Base-by-base conservation (phyloP, 2,888 invertebrate genomes). In the Cephus pulcher region DNA sequence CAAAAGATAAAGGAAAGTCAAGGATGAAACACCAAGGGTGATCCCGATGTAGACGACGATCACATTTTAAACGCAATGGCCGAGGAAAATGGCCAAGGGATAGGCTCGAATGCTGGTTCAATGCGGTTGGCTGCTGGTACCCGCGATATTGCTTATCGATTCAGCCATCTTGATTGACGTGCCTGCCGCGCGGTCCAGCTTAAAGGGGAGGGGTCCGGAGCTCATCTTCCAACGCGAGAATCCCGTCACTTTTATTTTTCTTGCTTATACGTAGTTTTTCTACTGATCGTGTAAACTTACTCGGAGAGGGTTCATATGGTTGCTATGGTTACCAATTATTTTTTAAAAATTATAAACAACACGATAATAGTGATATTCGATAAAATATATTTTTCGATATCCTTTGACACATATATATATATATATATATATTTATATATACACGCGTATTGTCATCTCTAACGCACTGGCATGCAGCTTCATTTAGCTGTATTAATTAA, bases 111-210 rank as follows among this genome's bases (percentile, higher is more conserved):
- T 9, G 56, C 56, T 56, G 56, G 23, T 56, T 9, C 56, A 56
- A 56, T 23, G 56, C 9, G 23, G 56, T 56, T 56, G 56, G 56
- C 56, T 56, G 56, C 56, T 23, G 56, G 23, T 56, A 23, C 82
- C 85, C 82, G 80, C 83, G 84, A 85, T 87, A 88, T 88, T 86
- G 86, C 86, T 87, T 87, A 87, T 88, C 87, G 87, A 87, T 88
- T 87, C 82, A 79, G 81, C 78, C 75, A 74, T 79, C 83, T 85
- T 84, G 86, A 87, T 84, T 83, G 85, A 85, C 86, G 82, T 82
- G 80, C 83, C 70, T 33, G 15, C n/a, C 30, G 68, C 74, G 35
- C 23, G 23, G 56, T 56, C 56, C 23, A 23, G 15, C 56, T 56
- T 56, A 56, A 56, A 56, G 56, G 56, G 56, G 56, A 56, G 9